Percentiles rank a stretch among this genome's conserved stretches.
Evolutionary conservation across 2,113 vertebrate genomes (phyloP).

Genomic region (Erpornis zantholeuca): DNA sequence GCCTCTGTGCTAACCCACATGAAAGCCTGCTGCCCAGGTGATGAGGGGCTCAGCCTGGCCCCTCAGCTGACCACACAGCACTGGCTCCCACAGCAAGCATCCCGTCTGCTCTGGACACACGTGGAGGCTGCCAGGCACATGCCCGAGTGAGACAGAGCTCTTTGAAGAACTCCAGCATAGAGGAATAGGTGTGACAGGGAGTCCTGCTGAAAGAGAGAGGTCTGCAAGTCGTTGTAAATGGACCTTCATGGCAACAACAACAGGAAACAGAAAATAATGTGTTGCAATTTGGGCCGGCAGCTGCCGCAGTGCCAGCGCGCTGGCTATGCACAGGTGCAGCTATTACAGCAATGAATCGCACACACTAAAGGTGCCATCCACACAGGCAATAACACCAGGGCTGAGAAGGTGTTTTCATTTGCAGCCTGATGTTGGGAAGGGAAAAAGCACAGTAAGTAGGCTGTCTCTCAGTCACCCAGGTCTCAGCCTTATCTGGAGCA

Average conservation of each 20-base stretch:
- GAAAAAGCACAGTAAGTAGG: slow-evolving; percentile 29
- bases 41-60: not conserved
- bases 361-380: slow-evolving; percentile 79
- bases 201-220: not conserved
- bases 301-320: slow-evolving; percentile 61
- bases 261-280: slow-evolving; percentile 81
- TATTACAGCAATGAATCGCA: slow-evolving; percentile 81
- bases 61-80: not conserved
- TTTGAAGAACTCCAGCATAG: not conserved
- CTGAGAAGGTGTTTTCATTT: slow-evolving; percentile 73
- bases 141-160: accelerated
- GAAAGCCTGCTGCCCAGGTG: not conserved
- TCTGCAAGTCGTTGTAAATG: slow-evolving; percentile 44
- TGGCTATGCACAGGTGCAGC: slow-evolving; percentile 81
- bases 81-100: not conserved
- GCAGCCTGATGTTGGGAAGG: slow-evolving; percentile 69
- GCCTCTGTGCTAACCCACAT: not conserved
- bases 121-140: not conserved
- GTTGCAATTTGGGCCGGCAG: slow-evolving; percentile 80
- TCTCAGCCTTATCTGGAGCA: not conserved
- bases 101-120: accelerated
- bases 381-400: slow-evolving; percentile 54
- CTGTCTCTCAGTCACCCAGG: not conserved
- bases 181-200: not conserved
- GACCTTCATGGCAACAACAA: not conserved